Conservation (phyloP, 2,113 vertebrate genomes). For the Zapornia atra region DNA sequence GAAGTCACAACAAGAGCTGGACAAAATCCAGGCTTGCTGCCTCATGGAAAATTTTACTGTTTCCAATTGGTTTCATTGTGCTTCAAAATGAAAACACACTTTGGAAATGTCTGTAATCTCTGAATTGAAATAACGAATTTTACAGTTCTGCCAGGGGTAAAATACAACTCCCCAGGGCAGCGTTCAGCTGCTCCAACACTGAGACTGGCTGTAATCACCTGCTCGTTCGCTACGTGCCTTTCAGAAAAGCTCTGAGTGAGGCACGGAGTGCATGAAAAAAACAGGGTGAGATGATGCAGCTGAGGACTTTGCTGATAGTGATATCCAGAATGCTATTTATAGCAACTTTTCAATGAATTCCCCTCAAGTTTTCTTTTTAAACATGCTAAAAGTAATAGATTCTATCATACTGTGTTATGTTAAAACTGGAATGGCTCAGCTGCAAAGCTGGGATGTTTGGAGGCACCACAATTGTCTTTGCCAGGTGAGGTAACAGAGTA, state of each 20-base stretch:
- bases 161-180: constrained; percentile 64
- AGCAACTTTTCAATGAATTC: not conserved
- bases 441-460: not conserved
- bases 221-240: constrained; percentile 26
- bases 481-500: not conserved
- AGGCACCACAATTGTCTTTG: not conserved
- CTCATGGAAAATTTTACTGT: constrained; percentile 64
- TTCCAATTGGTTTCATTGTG: constrained; percentile 65
- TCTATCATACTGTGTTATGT: not conserved
- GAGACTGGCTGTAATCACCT: constrained; percentile 56
- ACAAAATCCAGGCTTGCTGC: constrained; percentile 53
- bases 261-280: not conserved
- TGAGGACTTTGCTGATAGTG: not conserved
- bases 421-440: not conserved
- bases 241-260: not conserved
- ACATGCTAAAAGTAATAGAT: not conserved
- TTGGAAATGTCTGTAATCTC: constrained; percentile 37
- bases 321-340: not conserved
- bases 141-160: constrained; percentile 64
- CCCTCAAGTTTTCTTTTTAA: not conserved
- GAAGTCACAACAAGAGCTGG: constrained; percentile 50
- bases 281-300: not conserved
- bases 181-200: constrained; percentile 34
- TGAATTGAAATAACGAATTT: constrained; percentile 63
- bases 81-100: constrained; percentile 64